Conservation (phyloP, 2,888 invertebrate species). For the Napeogenes sylphis region DNA sequence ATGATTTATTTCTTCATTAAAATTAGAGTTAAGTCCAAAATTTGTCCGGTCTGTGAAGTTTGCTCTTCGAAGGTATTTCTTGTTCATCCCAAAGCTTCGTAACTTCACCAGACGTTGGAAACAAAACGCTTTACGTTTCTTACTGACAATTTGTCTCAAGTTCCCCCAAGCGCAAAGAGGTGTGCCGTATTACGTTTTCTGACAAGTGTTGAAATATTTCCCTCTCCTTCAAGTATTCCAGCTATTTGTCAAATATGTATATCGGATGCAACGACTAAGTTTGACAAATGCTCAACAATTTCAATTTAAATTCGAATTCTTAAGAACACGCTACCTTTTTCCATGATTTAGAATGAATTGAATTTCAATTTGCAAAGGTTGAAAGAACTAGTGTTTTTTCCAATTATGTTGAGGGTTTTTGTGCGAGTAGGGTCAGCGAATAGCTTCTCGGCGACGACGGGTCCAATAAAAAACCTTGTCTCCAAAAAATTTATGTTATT, state of each 20-base stretch:
- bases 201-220: slow-evolving; percentile 37
- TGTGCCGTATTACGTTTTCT: slow-evolving; percentile 37
- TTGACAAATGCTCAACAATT: slow-evolving; percentile 24
- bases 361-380: slow-evolving; percentile 6
- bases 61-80: slow-evolving; percentile 41
- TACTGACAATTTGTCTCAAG: slow-evolving; percentile 54
- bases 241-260: slow-evolving; percentile 42
- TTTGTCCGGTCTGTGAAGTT: slow-evolving; percentile 41
- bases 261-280: slow-evolving; percentile 24
- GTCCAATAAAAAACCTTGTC: slow-evolving; percentile 70
- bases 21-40: neutral
- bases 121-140: slow-evolving; percentile 47
- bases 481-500: slow-evolving; percentile 72
- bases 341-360: slow-evolving; percentile 4
- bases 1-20: too few relatives aligned
- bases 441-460: slow-evolving; percentile 56
- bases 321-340: slow-evolving; percentile 4
- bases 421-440: slow-evolving; percentile 44
- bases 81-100: slow-evolving; percentile 32
- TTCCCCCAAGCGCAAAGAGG: slow-evolving; percentile 40
- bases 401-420: slow-evolving; percentile 22
- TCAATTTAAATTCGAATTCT: slow-evolving; percentile 23
- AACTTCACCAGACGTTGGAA: slow-evolving; percentile 29
- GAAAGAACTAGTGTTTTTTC: slow-evolving; percentile 20
- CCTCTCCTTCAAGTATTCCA: slow-evolving; percentile 33